Evolutionary conservation across 2,888 invertebrate genomes (phyloP).

Genomic region (Drosophila leonis): DNA sequence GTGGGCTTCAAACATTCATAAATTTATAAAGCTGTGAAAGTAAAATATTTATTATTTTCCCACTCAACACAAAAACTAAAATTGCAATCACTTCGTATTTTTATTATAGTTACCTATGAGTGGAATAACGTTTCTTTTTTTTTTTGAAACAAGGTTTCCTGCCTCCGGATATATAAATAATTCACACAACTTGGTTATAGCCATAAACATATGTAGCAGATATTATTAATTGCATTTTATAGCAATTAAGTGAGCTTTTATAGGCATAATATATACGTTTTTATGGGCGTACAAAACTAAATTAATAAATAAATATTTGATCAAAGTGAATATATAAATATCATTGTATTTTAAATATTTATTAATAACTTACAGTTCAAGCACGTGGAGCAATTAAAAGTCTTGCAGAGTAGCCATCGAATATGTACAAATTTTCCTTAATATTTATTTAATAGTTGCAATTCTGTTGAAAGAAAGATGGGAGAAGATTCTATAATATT

Average conservation of each 20-base stretch:
- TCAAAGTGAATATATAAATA: too few species aligned
- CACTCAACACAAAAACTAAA: background rate
- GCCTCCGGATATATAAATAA: slow-evolving; percentile 5
- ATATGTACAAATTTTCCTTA: background rate
- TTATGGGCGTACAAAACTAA: background rate
- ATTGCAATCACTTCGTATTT: background rate
- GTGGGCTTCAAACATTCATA: slow-evolving; percentile 18
- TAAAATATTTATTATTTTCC: slow-evolving; percentile 11
- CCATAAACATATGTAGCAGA: background rate
- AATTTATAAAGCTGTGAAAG: slow-evolving; percentile 24
- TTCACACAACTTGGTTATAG: background rate
- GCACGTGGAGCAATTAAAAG: background rate
- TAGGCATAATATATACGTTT: too few species aligned
- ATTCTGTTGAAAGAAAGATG: background rate
- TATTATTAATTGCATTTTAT: slow-evolving; percentile 1
- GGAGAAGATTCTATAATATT: too few species aligned
- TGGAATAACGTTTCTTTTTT: too few species aligned
- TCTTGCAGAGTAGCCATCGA: background rate
- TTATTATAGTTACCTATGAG: background rate
- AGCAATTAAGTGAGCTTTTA: background rate
- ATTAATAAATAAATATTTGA: background rate
- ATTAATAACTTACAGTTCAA: background rate
- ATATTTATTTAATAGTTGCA: background rate
- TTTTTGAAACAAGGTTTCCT: background rate
- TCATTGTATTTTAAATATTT: background rate